Percentiles rank a stretch among this genome's conserved stretches.
Conservation (phyloP, 2,888 invertebrate genomes). For the Drosophila longiperda region DNA sequence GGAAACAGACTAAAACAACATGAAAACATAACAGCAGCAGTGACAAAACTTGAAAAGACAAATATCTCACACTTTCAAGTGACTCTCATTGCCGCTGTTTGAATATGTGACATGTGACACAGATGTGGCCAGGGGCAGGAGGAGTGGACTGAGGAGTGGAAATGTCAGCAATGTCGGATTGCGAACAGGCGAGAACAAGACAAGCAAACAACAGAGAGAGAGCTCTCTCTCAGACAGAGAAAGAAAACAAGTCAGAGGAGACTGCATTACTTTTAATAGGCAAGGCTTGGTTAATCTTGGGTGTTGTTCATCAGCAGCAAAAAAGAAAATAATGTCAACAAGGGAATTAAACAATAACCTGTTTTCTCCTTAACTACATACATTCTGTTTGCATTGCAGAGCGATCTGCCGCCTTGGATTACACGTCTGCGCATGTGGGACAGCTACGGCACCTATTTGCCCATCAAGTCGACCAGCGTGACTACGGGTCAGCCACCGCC, state of each 20-base stretch:
- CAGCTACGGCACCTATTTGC: slow-evolving; percentile 87
- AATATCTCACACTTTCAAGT: slow-evolving; percentile 75
- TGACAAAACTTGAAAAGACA: slow-evolving; percentile 73
- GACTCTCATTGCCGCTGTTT: slow-evolving; percentile 60
- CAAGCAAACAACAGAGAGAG: slow-evolving; percentile 43
- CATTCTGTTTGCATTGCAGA: slow-evolving; percentile 61
- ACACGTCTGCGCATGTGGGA: slow-evolving; percentile 91
- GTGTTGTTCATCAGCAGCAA: slow-evolving; percentile 3
- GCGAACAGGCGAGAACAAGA: slow-evolving; percentile 39
- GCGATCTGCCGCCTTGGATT: slow-evolving; percentile 87
- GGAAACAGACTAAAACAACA: slow-evolving; percentile 46
- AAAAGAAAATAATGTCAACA: slow-evolving; percentile 60
- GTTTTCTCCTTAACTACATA: slow-evolving; percentile 21
- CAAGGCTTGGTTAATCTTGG: neutral
- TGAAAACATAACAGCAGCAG: slow-evolving; percentile 70
- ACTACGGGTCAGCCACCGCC: slow-evolving; percentile 83
- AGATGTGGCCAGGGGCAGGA: slow-evolving; percentile 5
- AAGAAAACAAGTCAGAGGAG: neutral
- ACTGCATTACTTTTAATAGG: neutral
- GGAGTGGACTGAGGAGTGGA: neutral
- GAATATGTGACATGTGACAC: slow-evolving; percentile 77
- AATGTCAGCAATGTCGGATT: slow-evolving; percentile 46
- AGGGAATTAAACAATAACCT: slow-evolving; percentile 67
- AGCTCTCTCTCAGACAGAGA: slow-evolving; percentile 19
- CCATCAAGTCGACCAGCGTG: slow-evolving; percentile 83